Percentiles rank a stretch among this genome's conserved stretches.
Conservation (phyloP, 2,797 vertebrate genomes). For the Carduelis carduelis region DNA sequence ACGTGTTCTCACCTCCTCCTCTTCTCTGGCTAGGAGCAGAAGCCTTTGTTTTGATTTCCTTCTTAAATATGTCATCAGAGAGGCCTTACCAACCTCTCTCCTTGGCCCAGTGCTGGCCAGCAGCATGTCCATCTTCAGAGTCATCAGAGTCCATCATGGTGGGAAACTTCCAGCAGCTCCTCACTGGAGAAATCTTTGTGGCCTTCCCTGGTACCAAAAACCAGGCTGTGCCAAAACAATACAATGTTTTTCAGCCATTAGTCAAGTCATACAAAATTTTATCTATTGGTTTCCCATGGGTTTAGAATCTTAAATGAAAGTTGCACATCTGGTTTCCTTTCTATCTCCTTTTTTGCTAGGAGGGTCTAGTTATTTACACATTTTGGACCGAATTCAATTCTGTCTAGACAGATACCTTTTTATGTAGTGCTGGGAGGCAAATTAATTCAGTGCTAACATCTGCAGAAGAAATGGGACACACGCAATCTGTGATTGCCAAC, state of each 20-base stretch:
- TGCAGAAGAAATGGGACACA: background rate
- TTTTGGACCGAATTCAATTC: background rate
- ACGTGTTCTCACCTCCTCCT: background rate
- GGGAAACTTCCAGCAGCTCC: background rate
- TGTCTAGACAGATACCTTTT: background rate
- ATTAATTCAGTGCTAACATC: background rate
- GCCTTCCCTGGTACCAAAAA: background rate
- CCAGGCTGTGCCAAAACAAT: background rate
- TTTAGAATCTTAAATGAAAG: background rate
- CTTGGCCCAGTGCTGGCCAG: background rate
- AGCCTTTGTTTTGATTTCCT: background rate
- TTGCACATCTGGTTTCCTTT: background rate
- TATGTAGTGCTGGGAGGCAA: background rate
- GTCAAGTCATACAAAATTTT: background rate
- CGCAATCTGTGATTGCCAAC: rapidly evolving
- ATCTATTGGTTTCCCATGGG: background rate
- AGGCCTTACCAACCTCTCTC: background rate
- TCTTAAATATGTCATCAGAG: background rate
- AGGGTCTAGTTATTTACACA: background rate
- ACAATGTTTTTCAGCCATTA: background rate
- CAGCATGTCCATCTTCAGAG: background rate
- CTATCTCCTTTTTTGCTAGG: background rate
- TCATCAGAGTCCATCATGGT: background rate
- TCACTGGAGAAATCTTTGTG: background rate
- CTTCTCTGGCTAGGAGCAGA: background rate